Base-by-base conservation (phyloP, 2,797 vertebrate genomes). In the Arctocebus calabarensis region DNA sequence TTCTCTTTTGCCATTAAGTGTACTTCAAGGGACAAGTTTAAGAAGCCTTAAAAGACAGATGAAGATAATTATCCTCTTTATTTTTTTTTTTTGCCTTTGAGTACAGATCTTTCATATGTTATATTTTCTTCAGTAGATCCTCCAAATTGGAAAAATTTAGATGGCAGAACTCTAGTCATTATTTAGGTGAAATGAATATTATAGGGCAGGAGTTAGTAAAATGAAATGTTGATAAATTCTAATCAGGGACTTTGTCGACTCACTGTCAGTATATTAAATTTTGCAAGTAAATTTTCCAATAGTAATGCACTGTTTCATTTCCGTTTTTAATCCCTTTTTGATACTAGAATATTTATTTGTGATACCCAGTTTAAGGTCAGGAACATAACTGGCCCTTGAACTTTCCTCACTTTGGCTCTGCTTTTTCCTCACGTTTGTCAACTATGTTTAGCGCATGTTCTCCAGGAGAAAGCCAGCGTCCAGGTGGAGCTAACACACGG, bases 181-280 rank as follows among this genome's bases (percentile, higher is more conserved):
- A 77, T 70, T 90, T 91, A 73, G 25, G 16, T 52, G 40, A 83
- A 91, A 82, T 62, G 68, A 62, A 37, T 52, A 62, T 81, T 88
- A 78, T 83, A 74, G 61, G 34, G 19, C 40, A 62, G 32, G 55
- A 74, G 12, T 73, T 61, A 43, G 40, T 75, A 75, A 75, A 25
- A 40, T 48, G 68, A 68, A 68, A 68, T 55, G 25, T 83, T 83
- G 19, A 62, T 40, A 12, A 73, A 25, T 91, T 83, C 68, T 91
- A 32, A 73, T 52, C 25, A 83, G 45, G 17, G 57, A 57, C 59
- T 70, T 70, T 73, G 55, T 73, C 74, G 66, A 73, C 12, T 8
- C 68, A 9, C 55, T 74, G 12, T 83, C n/a, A 34, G 27, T 32
- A 37, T 25, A 23, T 83, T 83, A 83, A 11, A 17, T 19, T 71